Evolutionary conservation across 2,113 vertebrate species (phyloP).

Genomic region (Grammomys dolichurus): DNA sequence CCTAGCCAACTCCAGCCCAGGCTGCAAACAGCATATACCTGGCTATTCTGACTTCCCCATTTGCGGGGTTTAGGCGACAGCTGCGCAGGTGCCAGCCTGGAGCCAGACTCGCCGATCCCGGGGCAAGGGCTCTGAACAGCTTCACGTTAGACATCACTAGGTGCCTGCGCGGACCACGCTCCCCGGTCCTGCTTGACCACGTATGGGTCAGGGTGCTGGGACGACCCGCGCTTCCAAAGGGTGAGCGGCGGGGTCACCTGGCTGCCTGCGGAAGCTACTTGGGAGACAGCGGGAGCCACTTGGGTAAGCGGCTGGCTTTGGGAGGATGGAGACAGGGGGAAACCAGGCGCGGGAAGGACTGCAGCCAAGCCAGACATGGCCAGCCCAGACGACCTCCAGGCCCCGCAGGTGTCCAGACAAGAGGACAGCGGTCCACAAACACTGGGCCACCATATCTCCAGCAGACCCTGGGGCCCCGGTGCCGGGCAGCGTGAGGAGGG

Average conservation of each 20-base stretch:
- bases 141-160: not conserved
- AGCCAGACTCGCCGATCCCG: not conserved
- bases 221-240: not conserved
- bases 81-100: not conserved
- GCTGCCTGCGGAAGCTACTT: not conserved
- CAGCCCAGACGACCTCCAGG: not conserved
- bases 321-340: not conserved
- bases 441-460: not conserved
- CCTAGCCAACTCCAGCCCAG: constrained; percentile 48
- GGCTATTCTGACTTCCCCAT: not conserved
- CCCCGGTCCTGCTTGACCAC: not conserved
- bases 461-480: not conserved
- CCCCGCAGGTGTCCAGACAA: constrained; percentile 32
- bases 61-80: constrained; percentile 10
- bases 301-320: not conserved
- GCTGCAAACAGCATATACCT: constrained; percentile 21
- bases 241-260: not conserved
- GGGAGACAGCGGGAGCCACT: not conserved
- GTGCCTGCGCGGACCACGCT: not conserved
- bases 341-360: not conserved
- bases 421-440: not conserved
- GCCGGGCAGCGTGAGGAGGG: not conserved
- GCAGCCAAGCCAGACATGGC: not conserved
- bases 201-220: not conserved
- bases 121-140: not conserved